Evolutionary conservation across 2,797 vertebrate species (phyloP).

Genomic region (Sebastes umbrosus): DNA sequence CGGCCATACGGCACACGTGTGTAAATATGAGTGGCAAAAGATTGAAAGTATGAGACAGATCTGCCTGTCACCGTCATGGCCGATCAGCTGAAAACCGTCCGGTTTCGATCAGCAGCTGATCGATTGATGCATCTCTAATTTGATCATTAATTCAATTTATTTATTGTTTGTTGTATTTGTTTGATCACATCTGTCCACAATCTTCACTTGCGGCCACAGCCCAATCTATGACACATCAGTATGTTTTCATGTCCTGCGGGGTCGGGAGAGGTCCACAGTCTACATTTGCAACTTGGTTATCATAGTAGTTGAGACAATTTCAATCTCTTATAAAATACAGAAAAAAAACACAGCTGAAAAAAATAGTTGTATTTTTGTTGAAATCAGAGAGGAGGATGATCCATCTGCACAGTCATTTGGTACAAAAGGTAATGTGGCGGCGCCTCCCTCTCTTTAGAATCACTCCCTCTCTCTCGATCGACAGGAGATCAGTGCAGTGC

Average conservation of each 20-base stretch:
- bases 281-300: background rate
- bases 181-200: background rate
- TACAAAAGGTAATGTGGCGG: background rate
- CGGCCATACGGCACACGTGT: no score
- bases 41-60: no score
- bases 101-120: no score
- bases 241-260: background rate
- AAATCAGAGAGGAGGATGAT: background rate
- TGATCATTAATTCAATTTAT: background rate
- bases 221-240: background rate
- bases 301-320: background rate
- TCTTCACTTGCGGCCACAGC: background rate
- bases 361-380: background rate
- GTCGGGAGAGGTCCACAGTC: background rate
- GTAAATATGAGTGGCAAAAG: no score
- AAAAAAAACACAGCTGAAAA: background rate
- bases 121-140: background rate
- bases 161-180: background rate
- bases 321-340: background rate
- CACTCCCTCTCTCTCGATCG: background rate
- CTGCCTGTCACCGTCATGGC: no score
- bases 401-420: background rate
- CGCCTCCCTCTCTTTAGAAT: background rate
- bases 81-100: no score
- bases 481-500: constrained; percentile 36